Percentiles rank a stretch among this genome's conserved stretches.
phyloP scores from a whole-genome alignment of 2,113 vertebrate genomes.

The Riparia riparia region DNA sequence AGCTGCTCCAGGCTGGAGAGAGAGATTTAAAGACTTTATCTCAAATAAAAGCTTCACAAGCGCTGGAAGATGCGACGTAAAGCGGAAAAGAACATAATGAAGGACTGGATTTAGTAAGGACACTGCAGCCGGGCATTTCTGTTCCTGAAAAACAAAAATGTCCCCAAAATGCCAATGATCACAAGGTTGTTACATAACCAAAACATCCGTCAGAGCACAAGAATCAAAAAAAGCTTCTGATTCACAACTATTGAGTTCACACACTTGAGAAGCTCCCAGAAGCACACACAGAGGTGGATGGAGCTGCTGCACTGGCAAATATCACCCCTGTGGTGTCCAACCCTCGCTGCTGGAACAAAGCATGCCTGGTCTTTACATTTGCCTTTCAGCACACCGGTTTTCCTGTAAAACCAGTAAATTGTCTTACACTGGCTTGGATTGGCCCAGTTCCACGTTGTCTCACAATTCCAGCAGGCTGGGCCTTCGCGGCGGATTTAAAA shows the following conservation, averaged over 20 bases:
- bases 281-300: neutral
- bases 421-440: neutral
- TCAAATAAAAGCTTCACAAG: neutral
- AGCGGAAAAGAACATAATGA: neutral
- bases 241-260: neutral
- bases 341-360: neutral
- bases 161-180: neutral
- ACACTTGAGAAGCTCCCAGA: neutral
- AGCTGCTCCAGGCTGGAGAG: neutral
- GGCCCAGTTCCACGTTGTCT: neutral
- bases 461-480: neutral
- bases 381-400: neutral
- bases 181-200: neutral
- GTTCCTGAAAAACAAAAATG: neutral
- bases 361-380: neutral
- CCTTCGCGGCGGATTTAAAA: neutral
- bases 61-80: neutral
- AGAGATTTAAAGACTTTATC: neutral
- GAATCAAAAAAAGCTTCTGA: neutral
- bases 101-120: constrained; percentile 21
- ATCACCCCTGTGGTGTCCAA: neutral
- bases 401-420: neutral
- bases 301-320: neutral
- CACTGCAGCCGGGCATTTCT: neutral
- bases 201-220: neutral